Evolutionary conservation across 2,888 invertebrate genomes (phyloP).

Genomic region (Acanthosepion pharaonis): DNA sequence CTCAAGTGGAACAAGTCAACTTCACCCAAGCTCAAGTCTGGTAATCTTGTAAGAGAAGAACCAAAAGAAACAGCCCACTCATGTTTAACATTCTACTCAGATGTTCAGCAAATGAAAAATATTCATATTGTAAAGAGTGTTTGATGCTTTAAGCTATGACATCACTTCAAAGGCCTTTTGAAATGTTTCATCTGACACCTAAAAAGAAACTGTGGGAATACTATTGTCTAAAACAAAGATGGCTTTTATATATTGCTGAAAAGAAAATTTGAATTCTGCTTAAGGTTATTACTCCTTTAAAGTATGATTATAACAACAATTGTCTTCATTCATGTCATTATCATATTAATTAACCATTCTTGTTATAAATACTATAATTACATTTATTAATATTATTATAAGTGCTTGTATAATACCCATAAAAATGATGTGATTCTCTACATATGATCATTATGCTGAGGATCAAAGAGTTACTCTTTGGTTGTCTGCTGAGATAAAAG

Average conservation of each 20-base stretch:
- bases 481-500: no score
- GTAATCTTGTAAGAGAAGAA: neutral
- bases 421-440: no score
- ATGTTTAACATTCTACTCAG: neutral
- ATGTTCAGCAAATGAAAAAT: neutral
- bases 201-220: neutral
- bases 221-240: neutral
- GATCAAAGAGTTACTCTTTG: no score
- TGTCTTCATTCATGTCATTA: no score
- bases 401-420: no score
- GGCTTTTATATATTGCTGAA: neutral
- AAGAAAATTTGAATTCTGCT: neutral
- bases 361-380: no score
- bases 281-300: no score
- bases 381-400: no score
- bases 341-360: no score
- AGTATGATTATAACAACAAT: no score
- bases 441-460: no score
- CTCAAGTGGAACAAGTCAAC: neutral
- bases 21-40: neutral
- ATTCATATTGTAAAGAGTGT: neutral
- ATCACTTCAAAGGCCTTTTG: neutral
- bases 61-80: neutral
- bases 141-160: neutral
- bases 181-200: conserved; percentile 22